Evolutionary conservation across 2,113 vertebrate species (phyloP), one percentile per base, ranked within the genome.

Genomic region (Nibea coibor): DNA sequence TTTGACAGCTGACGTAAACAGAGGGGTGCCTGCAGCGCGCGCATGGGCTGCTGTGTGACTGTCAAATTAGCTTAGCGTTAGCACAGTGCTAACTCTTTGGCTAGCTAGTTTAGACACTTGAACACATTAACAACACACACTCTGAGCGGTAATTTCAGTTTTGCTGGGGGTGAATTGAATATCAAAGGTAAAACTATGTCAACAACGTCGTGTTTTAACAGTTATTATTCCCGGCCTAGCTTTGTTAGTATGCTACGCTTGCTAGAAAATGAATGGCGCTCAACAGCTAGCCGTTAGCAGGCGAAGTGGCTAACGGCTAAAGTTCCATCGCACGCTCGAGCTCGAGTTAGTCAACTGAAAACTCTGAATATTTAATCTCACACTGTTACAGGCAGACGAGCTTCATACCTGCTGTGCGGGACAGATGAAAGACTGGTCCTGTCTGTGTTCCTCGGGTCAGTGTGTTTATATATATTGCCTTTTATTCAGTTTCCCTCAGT

Each of bases 281-380:
- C 35, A 1, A n/a, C 2, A 9, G 72, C 50, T 84, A 86, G 86
- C 82, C 50, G 31, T 35, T 35, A 45, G 19, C 59, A 56, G 19
- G 85, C 89, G 82, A 81, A 31, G 8, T 3, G 1, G 85, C 81
- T 87, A 88, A 80, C 19, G 43, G 84, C 75, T 84, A 86, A 71
- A 19, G 24, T 19, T 86, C 6, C 1, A 22, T 65, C 71, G 39
- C 82, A 75, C 73, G 83, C 66, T 72, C 3, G 14, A 39, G 35
- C 35, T 39, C 57, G 31, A 53, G 14, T 56, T 26, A 1, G 0
- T 43, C 24, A 5, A 26, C 26, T 65, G 61, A 2, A 71, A 59
- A 22, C 4, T 16, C 1, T 31, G 14, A 17, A 42, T 26, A 24
- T 47, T 54, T 26, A 10, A 20, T 12, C n/a, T 28, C 0, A 43